Evolutionary conservation across 1,140 invertebrate species (phyloP).

Genomic region (Eurosta solidaginis): DNA sequence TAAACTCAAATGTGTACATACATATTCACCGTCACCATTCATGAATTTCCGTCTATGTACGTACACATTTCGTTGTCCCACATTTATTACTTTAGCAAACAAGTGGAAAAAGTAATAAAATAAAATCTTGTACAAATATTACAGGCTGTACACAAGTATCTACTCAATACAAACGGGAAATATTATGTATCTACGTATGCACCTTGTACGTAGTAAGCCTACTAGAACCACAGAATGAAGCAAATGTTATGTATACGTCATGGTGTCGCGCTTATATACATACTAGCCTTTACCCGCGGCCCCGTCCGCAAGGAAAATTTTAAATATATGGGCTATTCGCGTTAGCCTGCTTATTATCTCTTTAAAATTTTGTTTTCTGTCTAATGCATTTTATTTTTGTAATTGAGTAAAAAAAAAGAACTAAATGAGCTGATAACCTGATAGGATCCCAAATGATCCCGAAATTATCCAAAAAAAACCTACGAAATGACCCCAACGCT

Average conservation of each 20-base stretch:
- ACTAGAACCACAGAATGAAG: no score
- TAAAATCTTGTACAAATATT: neutral
- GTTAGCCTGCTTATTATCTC: no score
- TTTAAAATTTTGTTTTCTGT: no score
- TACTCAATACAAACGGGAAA: neutral
- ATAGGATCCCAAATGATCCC: no score
- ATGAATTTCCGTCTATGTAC: neutral
- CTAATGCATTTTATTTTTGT: no score
- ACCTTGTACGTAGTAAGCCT: neutral
- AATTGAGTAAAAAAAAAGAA: no score
- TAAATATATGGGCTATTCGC: neutral
- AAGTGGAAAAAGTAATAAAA: slow-evolving; percentile 8
- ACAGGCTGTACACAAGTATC: no score
- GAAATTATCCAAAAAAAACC: no score
- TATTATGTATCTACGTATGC: neutral
- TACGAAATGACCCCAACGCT: no score
- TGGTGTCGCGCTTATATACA: neutral
- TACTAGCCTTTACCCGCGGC: neutral
- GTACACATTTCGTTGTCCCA: neutral
- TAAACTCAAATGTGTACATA: neutral
- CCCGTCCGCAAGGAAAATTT: neutral
- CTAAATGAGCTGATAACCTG: no score
- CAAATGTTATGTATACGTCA: neutral
- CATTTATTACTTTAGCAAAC: neutral
- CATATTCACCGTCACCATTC: neutral